Conservation (phyloP, 2,797 vertebrate genomes). For the Linurgus olivaceus region DNA sequence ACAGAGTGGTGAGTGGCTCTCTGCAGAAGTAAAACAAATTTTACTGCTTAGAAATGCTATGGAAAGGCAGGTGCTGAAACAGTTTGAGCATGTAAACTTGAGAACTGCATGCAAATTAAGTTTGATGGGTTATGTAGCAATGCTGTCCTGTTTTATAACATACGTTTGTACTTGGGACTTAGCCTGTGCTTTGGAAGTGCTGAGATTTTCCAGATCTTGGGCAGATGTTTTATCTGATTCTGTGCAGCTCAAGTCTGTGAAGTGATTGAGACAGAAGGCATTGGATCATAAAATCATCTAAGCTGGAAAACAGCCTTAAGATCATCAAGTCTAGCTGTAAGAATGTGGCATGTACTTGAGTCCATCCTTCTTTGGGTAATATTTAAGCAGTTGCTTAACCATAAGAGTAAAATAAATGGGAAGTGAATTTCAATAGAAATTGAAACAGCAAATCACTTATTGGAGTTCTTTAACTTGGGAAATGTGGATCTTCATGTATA, state of each 20-base stretch:
- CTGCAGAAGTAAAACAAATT: not conserved
- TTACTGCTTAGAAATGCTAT: too few relatives aligned
- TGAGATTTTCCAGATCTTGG: not conserved
- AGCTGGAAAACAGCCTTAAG: not conserved
- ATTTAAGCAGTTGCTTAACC: not conserved
- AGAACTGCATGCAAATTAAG: not conserved
- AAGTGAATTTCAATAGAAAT: not conserved
- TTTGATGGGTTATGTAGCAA: not conserved
- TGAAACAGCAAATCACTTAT: not conserved
- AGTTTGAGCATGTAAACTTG: not conserved
- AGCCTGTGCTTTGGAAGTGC: not conserved
- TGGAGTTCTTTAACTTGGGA: not conserved
- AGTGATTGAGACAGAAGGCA: not conserved
- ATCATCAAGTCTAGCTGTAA: not conserved
- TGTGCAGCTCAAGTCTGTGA: not conserved
- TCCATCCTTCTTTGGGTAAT: not conserved
- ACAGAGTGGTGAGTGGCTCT: too few relatives aligned
- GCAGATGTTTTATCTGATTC: not conserved
- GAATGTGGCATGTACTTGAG: not conserved
- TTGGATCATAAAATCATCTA: not conserved
- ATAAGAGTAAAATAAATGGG: not conserved
- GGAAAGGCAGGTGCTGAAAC: not conserved
- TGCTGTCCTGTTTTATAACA: not conserved
- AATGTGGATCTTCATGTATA: not conserved
- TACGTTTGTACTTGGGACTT: not conserved